Evolutionary conservation across 1,140 invertebrate genomes (phyloP), one percentile per base, ranked within the genome.

Genomic region (Lethrus apterus): DNA sequence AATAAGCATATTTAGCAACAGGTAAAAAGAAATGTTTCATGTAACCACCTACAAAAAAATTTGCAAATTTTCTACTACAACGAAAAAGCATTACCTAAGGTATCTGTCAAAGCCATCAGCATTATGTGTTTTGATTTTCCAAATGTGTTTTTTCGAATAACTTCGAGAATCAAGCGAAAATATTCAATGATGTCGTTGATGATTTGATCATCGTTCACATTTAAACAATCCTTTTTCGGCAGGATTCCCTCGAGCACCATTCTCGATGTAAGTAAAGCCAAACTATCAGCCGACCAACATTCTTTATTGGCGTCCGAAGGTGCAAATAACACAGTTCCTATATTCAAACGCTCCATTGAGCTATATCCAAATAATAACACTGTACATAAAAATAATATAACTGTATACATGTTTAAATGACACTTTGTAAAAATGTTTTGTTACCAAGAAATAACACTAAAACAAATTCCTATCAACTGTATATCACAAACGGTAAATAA

Each of bases 21-120:
- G 77, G 77, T 17, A 79, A 53, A 19, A 78, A 60, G 51, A 75
- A 70, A 47, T 66, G 68, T 38, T 70, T 66, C 40, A 80, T 56
- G 58, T 78, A 75, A 26, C 72, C 75, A 13, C 73, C 71, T 41
- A 66, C 50, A 10, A 15, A 35, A 5, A 26, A 26, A 26, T n/a
- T n/a, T n/a, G n/a, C n/a, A n/a, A n/a, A n/a, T n/a, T n/a, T n/a
- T n/a, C n/a, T n/a, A n/a, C n/a, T 26, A 26, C 7, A 10, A n/a
- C 8, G 4, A 31, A 5, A 15, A 26, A 7, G 24, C 24, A 13
- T 45, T 54, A 46, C 66, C 71, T 41, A 73, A 58, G 4, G 64
- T 65, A 47, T 79, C 77, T 2, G 70, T 70, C 7, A 79, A 50
- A 14, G 73, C 71, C 56, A 73, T 65, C 56, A 75, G 57, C 48